phyloP scores from a whole-genome alignment of 2,113 vertebrate species.

The Halichoerus grypus region DNA sequence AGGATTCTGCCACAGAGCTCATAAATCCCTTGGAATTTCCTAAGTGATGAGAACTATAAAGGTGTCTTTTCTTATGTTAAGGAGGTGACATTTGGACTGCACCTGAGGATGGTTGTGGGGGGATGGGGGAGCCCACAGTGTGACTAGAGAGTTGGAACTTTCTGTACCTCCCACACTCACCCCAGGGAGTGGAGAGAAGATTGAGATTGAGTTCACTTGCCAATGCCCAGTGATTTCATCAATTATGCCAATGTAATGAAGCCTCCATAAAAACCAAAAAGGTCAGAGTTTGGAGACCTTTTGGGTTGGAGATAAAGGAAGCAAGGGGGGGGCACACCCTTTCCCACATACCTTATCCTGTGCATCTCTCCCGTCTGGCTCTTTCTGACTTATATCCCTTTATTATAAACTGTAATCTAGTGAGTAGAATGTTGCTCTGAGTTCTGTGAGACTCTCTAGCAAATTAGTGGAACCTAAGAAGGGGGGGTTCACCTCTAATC shows the following conservation, averaged over 20 bases:
- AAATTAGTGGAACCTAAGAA: background rate
- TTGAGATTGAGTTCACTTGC: background rate
- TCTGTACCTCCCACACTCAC: background rate
- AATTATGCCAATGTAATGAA: background rate
- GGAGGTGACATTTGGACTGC: background rate
- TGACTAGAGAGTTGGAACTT: background rate
- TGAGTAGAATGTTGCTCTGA: background rate
- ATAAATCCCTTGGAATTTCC: background rate
- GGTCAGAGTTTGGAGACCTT: background rate
- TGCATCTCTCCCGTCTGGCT: background rate
- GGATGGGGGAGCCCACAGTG: background rate
- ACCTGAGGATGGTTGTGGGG: background rate
- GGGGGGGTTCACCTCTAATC: background rate
- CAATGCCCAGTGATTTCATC: background rate
- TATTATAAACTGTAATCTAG: background rate
- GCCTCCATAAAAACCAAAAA: background rate
- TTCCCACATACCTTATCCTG: no score
- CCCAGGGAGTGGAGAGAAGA: background rate
- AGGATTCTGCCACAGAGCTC: background rate
- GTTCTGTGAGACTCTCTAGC: background rate
- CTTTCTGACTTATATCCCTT: background rate
- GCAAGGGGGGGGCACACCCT: fast-evolving
- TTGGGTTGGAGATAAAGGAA: background rate
- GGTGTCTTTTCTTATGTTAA: background rate
- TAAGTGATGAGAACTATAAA: background rate